Conservation (phyloP, 2,113 vertebrate genomes). For the Triplophysa siluroides region DNA sequence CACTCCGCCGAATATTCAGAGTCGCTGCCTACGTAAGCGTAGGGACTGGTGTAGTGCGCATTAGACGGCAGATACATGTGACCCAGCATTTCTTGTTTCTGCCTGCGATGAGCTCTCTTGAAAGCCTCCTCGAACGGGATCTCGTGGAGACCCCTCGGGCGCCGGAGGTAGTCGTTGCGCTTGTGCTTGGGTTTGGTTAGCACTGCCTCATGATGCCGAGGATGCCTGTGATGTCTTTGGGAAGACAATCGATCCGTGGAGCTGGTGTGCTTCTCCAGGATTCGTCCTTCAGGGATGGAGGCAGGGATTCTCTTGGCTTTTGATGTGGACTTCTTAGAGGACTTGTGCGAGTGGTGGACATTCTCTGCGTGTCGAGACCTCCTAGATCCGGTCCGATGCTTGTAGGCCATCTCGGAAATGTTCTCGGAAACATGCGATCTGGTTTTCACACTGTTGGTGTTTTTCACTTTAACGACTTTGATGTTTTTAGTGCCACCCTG, state of each 20-base stretch:
- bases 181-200: slow-evolving; percentile 89
- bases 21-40: slow-evolving; percentile 82
- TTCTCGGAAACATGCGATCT: slow-evolving; percentile 51
- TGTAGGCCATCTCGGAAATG: slow-evolving; percentile 66
- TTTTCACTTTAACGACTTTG: slow-evolving; percentile 73
- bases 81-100: slow-evolving; percentile 70
- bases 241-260: slow-evolving; percentile 43
- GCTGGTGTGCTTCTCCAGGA: slow-evolving; percentile 64
- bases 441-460: slow-evolving; percentile 38
- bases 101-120: slow-evolving; percentile 70
- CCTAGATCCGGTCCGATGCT: slow-evolving; percentile 61
- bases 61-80: slow-evolving; percentile 69
- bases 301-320: slow-evolving; percentile 70
- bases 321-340: slow-evolving; percentile 70
- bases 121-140: slow-evolving; percentile 80
- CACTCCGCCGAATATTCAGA: slow-evolving; percentile 95
- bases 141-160: slow-evolving; percentile 77
- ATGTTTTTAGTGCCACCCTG: slow-evolving; percentile 71
- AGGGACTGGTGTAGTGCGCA: slow-evolving; percentile 70
- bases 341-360: slow-evolving; percentile 72
- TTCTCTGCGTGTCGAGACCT: slow-evolving; percentile 79
- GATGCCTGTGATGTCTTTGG: slow-evolving; percentile 58
- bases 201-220: slow-evolving; percentile 67
- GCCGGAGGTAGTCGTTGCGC: slow-evolving; percentile 76
- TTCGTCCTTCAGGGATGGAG: slow-evolving; percentile 66